Evolutionary conservation across 1,140 invertebrate genomes (phyloP).

Genomic region (Scaptomyza hsui): DNA sequence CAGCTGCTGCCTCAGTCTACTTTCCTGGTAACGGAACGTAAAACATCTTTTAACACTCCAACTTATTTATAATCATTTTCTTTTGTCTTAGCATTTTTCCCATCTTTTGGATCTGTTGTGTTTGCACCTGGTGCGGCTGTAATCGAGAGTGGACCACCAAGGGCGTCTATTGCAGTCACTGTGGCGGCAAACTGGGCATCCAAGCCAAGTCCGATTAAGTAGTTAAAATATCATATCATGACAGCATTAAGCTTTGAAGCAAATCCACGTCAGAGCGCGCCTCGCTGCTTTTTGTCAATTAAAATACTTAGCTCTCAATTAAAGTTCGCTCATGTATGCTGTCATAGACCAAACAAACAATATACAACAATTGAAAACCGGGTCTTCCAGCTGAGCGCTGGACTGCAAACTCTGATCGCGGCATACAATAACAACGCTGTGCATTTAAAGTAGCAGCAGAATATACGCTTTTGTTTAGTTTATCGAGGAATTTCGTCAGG

Average conservation of each 20-base stretch:
- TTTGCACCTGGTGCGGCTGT: constrained; percentile 79
- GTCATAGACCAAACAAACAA: no score
- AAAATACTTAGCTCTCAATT: not conserved
- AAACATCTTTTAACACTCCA: not conserved
- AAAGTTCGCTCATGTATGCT: not conserved
- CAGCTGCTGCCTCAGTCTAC: constrained; percentile 66
- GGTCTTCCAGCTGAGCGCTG: constrained; percentile 4
- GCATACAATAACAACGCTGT: not conserved
- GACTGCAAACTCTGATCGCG: not conserved
- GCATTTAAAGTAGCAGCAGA: not conserved
- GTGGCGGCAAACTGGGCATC: constrained; percentile 77
- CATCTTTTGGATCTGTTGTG: constrained; percentile 77
- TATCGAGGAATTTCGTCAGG: not conserved
- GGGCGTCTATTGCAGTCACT: constrained; percentile 73
- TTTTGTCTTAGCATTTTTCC: constrained; percentile 64
- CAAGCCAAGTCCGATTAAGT: constrained; percentile 63
- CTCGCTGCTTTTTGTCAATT: not conserved
- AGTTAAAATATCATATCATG: not conserved
- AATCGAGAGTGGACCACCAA: constrained; percentile 81
- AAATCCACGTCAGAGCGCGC: not conserved
- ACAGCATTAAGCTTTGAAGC: not conserved
- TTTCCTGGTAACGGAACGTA: constrained; percentile 70
- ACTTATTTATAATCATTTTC: not conserved
- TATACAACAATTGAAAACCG: constrained; percentile 7
- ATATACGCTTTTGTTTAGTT: constrained; percentile 10